These are phyloP conservation scores for Salpingus planirostris DNA, from an alignment of 2,888 invertebrate genomes.

Conservation along the genomic window DNA sequence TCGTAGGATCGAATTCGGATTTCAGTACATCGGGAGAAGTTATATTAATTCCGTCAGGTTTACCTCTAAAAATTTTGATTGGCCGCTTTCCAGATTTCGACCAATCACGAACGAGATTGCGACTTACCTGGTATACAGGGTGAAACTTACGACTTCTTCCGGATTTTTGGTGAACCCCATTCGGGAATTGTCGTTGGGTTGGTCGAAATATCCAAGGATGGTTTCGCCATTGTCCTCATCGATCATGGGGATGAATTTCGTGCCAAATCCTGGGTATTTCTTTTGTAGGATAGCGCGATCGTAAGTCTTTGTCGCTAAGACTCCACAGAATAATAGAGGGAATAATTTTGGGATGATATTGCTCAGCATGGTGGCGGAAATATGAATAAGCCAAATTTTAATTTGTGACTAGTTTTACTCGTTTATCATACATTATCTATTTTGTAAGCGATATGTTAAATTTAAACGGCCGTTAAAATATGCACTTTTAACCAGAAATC, in stretches of 20 bases:
- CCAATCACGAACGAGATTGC: too few species aligned
- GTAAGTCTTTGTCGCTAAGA: too few species aligned
- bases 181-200: constrained; percentile 19
- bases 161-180: constrained; percentile 15
- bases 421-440: too few species aligned
- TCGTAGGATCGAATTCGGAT: constrained; percentile 39
- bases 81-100: not conserved
- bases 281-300: constrained; percentile 9
- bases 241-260: constrained; percentile 44
- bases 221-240: constrained; percentile 42
- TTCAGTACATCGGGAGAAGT: constrained; percentile 1
- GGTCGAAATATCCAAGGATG: constrained; percentile 25
- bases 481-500: too few species aligned
- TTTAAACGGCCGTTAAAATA: too few species aligned
- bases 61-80: constrained; percentile 3
- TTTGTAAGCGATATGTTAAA: too few species aligned
- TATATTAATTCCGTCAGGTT: constrained; percentile 4
- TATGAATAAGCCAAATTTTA: not conserved
- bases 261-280: constrained; percentile 38
- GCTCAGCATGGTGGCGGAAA: not conserved
- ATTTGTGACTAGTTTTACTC: too few species aligned
- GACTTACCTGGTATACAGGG: constrained; percentile 40
- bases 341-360: constrained; percentile 40
- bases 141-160: constrained; percentile 41
- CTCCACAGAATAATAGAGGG: constrained; percentile 63